Conservation (phyloP, 1,140 invertebrate genomes). For the Microvelia longipes region DNA sequence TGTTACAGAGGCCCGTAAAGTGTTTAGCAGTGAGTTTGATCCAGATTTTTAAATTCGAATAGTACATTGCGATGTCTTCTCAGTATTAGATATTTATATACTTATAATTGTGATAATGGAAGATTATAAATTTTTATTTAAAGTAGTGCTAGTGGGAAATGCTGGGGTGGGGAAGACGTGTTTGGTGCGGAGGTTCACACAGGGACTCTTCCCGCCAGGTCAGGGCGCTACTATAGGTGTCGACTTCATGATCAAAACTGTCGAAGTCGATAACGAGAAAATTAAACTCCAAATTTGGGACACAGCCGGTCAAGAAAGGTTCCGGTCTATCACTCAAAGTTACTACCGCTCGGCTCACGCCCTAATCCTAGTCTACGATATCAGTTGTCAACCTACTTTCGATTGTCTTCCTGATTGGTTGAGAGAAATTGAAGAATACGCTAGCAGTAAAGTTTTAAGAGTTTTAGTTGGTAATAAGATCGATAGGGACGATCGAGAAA, state of each 20-base stretch:
- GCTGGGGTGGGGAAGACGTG: conserved; percentile 90
- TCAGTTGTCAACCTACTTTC: conserved; percentile 91
- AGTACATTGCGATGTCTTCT: not conserved
- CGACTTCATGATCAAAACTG: conserved; percentile 98
- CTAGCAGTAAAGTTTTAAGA: conserved; percentile 81
- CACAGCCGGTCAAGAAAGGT: conserved; percentile 91
- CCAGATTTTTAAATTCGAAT: too few relatives aligned
- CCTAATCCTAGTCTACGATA: conserved; percentile 92
- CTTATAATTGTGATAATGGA: conserved; percentile 48
- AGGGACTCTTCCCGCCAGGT: conserved; percentile 86
- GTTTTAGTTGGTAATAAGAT: conserved; percentile 93
- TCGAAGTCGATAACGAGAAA: conserved; percentile 95
- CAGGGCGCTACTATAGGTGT: conserved; percentile 98
- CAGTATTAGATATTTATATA: not conserved
- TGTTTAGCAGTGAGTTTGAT: too few relatives aligned
- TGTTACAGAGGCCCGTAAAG: too few relatives aligned
- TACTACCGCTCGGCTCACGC: conserved; percentile 96
- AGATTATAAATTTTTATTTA: conserved; percentile 96
- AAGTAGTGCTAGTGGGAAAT: conserved; percentile 90
- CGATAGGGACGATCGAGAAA: conserved; percentile 85
- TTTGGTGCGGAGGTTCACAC: conserved; percentile 75
- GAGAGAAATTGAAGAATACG: conserved; percentile 91
- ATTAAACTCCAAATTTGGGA: conserved; percentile 99
- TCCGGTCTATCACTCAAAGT: conserved; percentile 93
- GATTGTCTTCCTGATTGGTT: conserved; percentile 91